phyloP scores from a whole-genome alignment of 2,113 vertebrate genomes.

The Scopus umbretta region DNA sequence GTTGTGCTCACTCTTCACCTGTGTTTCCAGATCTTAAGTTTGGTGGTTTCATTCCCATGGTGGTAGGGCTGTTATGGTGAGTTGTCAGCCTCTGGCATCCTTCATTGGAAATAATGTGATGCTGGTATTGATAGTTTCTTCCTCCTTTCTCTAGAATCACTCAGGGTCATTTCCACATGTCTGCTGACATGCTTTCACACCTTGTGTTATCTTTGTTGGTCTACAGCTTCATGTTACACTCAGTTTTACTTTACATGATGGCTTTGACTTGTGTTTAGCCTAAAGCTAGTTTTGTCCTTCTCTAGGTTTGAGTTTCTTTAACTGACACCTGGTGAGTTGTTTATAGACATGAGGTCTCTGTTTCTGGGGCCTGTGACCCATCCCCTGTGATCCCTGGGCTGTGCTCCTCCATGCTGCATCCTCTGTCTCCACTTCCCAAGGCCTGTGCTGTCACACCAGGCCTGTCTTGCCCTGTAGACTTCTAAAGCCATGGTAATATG shows the following conservation, averaged over 20 bases:
- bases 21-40: neutral
- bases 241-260: neutral
- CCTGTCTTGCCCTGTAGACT: neutral
- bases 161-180: neutral
- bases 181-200: neutral
- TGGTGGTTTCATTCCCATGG: neutral
- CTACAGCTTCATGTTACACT: neutral
- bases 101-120: neutral
- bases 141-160: neutral
- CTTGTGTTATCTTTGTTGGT: neutral
- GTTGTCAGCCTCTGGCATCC: neutral
- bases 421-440: neutral
- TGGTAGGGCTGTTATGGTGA: neutral
- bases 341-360: neutral
- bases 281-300: neutral
- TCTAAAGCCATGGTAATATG: neutral
- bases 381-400: rapidly evolving
- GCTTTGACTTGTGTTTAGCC: neutral
- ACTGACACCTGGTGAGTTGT: neutral
- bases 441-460: neutral
- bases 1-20: neutral
- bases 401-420: rapidly evolving
- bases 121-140: neutral
- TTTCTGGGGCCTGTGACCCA: neutral
- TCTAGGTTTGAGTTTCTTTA: neutral